Evolutionary conservation across 2,888 invertebrate genomes (phyloP).

Genomic region (Habroteleia sp.): DNA sequence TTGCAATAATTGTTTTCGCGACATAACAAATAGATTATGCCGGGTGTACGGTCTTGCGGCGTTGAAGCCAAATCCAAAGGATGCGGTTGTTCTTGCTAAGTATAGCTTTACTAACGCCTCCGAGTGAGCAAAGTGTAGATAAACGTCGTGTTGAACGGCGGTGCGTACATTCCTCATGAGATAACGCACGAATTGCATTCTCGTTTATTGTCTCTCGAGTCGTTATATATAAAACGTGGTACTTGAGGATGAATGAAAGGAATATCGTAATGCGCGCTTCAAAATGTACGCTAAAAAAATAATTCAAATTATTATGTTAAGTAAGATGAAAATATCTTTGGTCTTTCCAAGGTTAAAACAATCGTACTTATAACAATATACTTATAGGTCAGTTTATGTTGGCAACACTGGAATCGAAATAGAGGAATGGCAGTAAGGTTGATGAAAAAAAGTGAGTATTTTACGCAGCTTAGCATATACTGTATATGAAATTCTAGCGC

Average conservation of each 20-base stretch:
- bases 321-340: neutral
- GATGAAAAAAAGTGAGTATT: too few species aligned
- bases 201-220: constrained; percentile 69
- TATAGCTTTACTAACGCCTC: constrained; percentile 61
- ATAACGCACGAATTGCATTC: constrained; percentile 73
- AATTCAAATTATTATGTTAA: constrained; percentile 11
- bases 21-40: constrained; percentile 47
- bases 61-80: constrained; percentile 48
- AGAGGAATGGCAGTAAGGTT: too few species aligned
- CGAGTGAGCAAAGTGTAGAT: constrained; percentile 62
- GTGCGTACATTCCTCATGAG: constrained; percentile 65
- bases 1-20: constrained; percentile 50
- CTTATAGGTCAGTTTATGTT: too few species aligned
- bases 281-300: constrained; percentile 10
- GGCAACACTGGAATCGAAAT: too few species aligned
- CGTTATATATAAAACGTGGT: constrained; percentile 69
- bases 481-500: too few species aligned
- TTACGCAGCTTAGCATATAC: too few species aligned
- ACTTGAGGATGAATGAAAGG: constrained; percentile 36
- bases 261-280: constrained; percentile 12
- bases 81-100: constrained; percentile 57
- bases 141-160: constrained; percentile 61
- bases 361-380: too few species aligned
- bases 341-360: too few species aligned
- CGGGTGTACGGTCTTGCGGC: constrained; percentile 36